phyloP scores from a whole-genome alignment of 2,888 invertebrate genomes.

The Stramonita haemastoma region DNA sequence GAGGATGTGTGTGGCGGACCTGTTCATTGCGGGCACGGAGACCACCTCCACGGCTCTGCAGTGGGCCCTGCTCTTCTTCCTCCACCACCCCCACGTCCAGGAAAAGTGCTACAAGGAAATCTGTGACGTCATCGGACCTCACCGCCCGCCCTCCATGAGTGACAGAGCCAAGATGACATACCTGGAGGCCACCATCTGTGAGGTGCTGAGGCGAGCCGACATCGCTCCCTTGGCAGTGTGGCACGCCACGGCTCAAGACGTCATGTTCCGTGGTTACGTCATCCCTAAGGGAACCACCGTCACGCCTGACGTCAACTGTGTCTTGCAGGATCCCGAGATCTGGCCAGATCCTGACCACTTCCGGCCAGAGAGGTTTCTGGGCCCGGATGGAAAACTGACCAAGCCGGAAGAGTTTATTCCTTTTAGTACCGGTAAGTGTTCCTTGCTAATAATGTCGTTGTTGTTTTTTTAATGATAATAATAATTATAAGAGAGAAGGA shows the following conservation, averaged over 20 bases:
- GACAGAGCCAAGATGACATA: slow-evolving; percentile 56
- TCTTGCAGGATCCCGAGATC: slow-evolving; percentile 55
- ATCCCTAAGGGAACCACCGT: slow-evolving; percentile 64
- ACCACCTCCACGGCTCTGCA: slow-evolving; percentile 82
- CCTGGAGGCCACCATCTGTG: slow-evolving; percentile 66
- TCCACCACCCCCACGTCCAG: background rate
- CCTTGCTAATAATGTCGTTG: no score
- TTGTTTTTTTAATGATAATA: no score
- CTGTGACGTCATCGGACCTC: slow-evolving; percentile 70
- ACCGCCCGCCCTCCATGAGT: slow-evolving; percentile 49
- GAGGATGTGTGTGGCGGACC: slow-evolving; percentile 49
- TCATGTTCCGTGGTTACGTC: slow-evolving; percentile 62
- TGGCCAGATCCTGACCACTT: slow-evolving; percentile 63
- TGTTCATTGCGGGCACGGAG: slow-evolving; percentile 81
- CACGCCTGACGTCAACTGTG: slow-evolving; percentile 58
- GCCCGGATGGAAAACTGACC: slow-evolving; percentile 50
- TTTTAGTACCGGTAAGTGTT: slow-evolving; percentile 53
- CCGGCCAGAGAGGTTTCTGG: slow-evolving; percentile 62
- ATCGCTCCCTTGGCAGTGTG: slow-evolving; percentile 53
- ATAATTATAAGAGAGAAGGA: no score
- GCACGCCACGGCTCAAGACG: slow-evolving; percentile 59
- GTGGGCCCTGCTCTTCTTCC: background rate
- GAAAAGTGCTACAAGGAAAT: slow-evolving; percentile 52
- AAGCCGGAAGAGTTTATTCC: slow-evolving; percentile 53
- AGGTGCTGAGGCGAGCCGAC: slow-evolving; percentile 60